Percentiles rank a stretch among this genome's conserved stretches.
phyloP scores from a whole-genome alignment of 1,140 invertebrate species.

The Lepidurus couesii region DNA sequence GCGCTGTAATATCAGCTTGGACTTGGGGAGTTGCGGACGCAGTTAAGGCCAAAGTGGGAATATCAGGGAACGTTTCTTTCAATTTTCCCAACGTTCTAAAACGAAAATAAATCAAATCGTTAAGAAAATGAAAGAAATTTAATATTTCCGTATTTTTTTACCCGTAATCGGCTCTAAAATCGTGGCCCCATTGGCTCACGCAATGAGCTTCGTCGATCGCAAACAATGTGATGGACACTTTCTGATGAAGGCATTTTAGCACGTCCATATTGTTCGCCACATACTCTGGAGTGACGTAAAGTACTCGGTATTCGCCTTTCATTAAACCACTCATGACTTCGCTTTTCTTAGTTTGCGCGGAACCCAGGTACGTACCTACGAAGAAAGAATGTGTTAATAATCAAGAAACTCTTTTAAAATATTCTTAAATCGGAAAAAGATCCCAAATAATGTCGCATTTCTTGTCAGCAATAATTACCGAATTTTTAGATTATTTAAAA shows the following conservation, averaged over 20 bases:
- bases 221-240: constrained; percentile 66
- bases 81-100: constrained; percentile 50
- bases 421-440: background rate
- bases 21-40: constrained; percentile 74
- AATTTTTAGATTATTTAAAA: constrained; percentile 45
- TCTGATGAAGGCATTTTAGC: constrained; percentile 42
- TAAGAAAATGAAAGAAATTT: constrained; percentile 31
- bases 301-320: constrained; percentile 51
- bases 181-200: constrained; percentile 79
- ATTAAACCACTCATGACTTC: constrained; percentile 47
- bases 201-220: constrained; percentile 79
- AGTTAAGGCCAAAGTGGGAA: constrained; percentile 67
- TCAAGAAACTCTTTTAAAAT: background rate
- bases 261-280: constrained; percentile 43
- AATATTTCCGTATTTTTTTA: constrained; percentile 37
- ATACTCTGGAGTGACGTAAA: constrained; percentile 64
- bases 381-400: constrained; percentile 28
- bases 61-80: constrained; percentile 51
- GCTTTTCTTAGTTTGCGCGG: constrained; percentile 52
- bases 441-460: background rate
- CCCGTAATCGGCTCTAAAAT: constrained; percentile 64
- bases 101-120: constrained; percentile 35
- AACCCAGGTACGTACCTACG: constrained; percentile 50
- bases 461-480: no score
- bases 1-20: constrained; percentile 52